Evolutionary conservation across 1,140 invertebrate species (phyloP), one percentile per base, ranked within the genome.

Genomic region (Drosophila arizonae): DNA sequence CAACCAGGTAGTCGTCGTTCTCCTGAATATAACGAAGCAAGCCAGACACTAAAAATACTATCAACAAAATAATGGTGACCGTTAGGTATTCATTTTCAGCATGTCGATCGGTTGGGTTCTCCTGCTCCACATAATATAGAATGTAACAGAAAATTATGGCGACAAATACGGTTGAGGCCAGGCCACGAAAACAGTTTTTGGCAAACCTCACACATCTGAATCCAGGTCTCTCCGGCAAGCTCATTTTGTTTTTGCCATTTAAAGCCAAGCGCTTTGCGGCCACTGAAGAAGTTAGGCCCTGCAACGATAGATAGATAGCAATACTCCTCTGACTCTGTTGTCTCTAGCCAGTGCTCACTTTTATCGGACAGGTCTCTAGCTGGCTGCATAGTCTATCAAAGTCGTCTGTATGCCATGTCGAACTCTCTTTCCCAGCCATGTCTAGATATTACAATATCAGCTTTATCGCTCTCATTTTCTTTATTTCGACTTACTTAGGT

Each of bases 161-260:
- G 0, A 81, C 11, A 1, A 57, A 15, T 5, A 66, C 11, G 6
- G 43, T 6, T 2, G 36, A 11, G 10, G 67, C 75, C 17, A 76
- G 56, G 8, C 17, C 45, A 28, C n/a, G 21, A 13, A 78, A 87
- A 33, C 64, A 78, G 43, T 64, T 28, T 1, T 9, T 11, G 0
- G 68, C 0, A 52, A 54, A 76, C 8, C 26, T 57, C 0, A 2
- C 43, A 1, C 0, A n/a, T 15, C 9, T 26, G 36, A 39, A 15
- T 1, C 50, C 15, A 0, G 17, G 36, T 2, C 30, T 28, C 0
- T 17, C n/a, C 6, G 57, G 63, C 6, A 76, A 26, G 6, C 21
- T 21, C 5, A 85, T 51, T 5, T 10, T 28, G 41, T 86, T 85
- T 33, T 68, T 66, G 1, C 81, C 81, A 6, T 75, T 51, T 1